Percentiles rank a stretch among this genome's conserved stretches.
These are phyloP conservation scores for Dolichoris vasculosae DNA, from an alignment of 1,140 invertebrate genomes.

Conservation along the genomic window DNA sequence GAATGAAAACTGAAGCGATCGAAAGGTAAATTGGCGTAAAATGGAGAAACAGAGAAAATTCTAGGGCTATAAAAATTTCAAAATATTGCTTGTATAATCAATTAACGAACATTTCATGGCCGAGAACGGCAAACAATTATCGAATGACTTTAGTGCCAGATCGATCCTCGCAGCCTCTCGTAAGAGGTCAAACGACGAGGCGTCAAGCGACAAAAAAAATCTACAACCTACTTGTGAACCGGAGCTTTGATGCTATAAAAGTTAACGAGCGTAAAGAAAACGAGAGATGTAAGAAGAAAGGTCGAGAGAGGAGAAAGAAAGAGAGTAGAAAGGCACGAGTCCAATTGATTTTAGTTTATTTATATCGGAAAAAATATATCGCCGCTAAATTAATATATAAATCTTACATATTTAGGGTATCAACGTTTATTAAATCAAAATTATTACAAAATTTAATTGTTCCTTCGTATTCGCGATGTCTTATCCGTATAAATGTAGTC, in stretches of 20 bases:
- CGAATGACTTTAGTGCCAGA: background rate
- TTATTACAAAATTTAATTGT: too few species aligned
- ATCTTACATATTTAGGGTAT: too few species aligned
- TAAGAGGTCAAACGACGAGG: background rate
- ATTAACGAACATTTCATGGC: background rate
- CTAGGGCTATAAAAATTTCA: background rate
- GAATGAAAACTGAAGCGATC: too few species aligned
- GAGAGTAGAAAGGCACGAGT: background rate
- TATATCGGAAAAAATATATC: background rate
- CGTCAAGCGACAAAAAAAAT: slow-evolving; percentile 16
- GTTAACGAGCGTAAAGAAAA: background rate
- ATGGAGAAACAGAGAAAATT: background rate
- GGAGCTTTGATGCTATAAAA: slow-evolving; percentile 3
- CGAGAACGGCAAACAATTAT: slow-evolving; percentile 4
- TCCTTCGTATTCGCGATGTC: too few species aligned
- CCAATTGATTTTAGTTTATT: slow-evolving; percentile 1
- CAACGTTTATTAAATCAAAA: too few species aligned
- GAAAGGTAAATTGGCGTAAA: background rate
- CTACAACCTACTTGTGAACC: background rate
- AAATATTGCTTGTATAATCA: background rate
- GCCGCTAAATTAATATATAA: background rate
- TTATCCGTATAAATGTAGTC: too few species aligned
- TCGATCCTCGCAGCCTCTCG: background rate
- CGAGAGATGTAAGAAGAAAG: background rate
- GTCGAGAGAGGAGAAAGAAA: background rate